Conservation (phyloP, 2,797 vertebrate genomes). For the Crax fasciolata region DNA sequence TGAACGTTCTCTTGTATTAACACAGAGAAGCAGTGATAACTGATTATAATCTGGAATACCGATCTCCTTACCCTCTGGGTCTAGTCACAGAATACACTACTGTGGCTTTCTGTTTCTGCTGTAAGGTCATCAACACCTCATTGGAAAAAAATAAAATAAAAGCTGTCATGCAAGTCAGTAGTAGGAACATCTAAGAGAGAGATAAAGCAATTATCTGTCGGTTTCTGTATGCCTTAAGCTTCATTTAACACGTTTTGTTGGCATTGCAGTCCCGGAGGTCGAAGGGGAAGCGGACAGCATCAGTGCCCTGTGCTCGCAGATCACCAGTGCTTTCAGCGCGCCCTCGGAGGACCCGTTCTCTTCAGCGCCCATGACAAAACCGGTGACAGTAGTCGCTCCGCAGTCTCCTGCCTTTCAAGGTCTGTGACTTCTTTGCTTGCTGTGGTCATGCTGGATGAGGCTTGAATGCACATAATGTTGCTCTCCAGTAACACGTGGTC, state of each 20-base stretch:
- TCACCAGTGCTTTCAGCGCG: constrained; percentile 93
- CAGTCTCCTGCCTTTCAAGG: constrained; percentile 95
- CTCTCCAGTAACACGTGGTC: constrained; percentile 30
- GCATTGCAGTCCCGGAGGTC: constrained; percentile 89
- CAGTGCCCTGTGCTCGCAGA: constrained; percentile 96
- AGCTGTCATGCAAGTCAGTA: background rate
- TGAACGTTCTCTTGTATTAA: background rate
- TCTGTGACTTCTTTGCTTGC: constrained; percentile 74
- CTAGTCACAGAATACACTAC: background rate
- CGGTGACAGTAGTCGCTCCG: constrained; percentile 87
- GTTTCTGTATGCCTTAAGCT: background rate
- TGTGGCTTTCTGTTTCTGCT: background rate
- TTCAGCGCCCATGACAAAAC: constrained; percentile 95
- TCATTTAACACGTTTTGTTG: constrained; percentile 52
- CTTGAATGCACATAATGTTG: constrained; percentile 16
- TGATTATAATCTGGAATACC: background rate
- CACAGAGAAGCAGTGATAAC: background rate
- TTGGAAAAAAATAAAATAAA: background rate
- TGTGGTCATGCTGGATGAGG: background rate
- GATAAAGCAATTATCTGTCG: background rate
- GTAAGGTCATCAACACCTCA: background rate
- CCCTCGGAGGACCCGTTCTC: constrained; percentile 95
- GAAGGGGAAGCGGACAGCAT: constrained; percentile 97
- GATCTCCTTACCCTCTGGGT: background rate
- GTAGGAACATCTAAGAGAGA: background rate